Conservation (phyloP, 2,113 vertebrate genomes). For the Pogona vitticeps region DNA sequence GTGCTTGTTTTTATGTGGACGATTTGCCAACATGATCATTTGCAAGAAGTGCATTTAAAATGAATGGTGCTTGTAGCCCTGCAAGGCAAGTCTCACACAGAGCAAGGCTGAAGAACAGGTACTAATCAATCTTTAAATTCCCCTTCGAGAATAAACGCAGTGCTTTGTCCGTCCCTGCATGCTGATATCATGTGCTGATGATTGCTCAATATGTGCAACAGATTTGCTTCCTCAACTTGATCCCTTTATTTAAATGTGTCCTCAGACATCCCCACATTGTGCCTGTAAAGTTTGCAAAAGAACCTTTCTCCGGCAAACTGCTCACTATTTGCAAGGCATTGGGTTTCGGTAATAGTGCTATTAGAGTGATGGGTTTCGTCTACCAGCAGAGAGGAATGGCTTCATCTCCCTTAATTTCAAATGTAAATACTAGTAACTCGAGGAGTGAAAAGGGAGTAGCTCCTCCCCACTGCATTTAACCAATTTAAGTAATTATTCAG, state of each 20-base stretch:
- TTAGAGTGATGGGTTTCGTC: too few relatives aligned
- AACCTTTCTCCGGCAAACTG: not conserved
- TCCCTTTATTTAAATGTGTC: not conserved
- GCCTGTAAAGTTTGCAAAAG: not conserved
- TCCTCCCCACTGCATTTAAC: too few relatives aligned
- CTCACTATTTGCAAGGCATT: too few relatives aligned
- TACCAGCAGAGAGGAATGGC: too few relatives aligned
- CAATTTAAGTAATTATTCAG: too few relatives aligned
- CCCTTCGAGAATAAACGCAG: not conserved
- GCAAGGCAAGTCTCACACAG: not conserved
- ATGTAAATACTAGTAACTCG: too few relatives aligned
- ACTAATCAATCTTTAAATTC: conserved; percentile 11
- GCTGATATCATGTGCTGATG: not conserved
- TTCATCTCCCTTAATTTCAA: too few relatives aligned
- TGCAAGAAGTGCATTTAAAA: not conserved
- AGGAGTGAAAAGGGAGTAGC: too few relatives aligned
- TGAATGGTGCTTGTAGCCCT: not conserved
- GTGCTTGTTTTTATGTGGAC: not conserved
- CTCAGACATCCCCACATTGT: not conserved
- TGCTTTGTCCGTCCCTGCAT: not conserved
- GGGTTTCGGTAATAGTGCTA: too few relatives aligned
- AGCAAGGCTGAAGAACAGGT: not conserved
- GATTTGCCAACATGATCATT: not conserved
- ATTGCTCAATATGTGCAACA: not conserved
- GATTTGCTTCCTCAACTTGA: not conserved